Evolutionary conservation across 2,888 invertebrate species (phyloP), one percentile per base, ranked within the genome.

Genomic region (Hydrotaea cyrtoneurina): DNA sequence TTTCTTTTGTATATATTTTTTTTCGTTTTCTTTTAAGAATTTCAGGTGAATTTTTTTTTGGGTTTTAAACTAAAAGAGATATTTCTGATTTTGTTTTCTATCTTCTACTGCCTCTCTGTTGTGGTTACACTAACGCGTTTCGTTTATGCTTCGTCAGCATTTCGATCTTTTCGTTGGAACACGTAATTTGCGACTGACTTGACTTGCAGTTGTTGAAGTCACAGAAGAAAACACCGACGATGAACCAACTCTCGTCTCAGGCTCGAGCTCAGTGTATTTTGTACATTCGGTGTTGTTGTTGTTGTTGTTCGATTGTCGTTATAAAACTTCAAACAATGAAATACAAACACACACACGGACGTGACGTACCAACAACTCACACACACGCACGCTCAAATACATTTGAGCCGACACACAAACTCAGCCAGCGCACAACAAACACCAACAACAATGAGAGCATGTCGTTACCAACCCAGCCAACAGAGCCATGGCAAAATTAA

Each of bases 151-250:
- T 86, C 83, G 85, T 80, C 74, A 79, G 72, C 83, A 83, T 78
- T 83, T 81, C 81, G 78, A 86, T 80, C 86, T 83, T 69, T 78
- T 78, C 80, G 80, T 81, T 86, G 78, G 76, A 86, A 83, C 83
- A 83, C 83, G 83, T 86, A 83, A 81, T 78, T 81, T 81, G 83
- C 80, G 72, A 86, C 86, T 86, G 75, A 75, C 76, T 76, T 86
- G 75, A 75, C 76, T 76, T 55, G 64, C 72, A 55, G 17, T 46
- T n/a, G 46, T 73, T 66, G 13, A 53, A 79, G 31, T 36, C 50
- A 23, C 11, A 62, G 50, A 31, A 31, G 31, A 31, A 31, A 31
- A 31, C 31, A 31, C 31, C 31, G 31, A 4, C 31, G 31, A 31
- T 7, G 31, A 31, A 31, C 31, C 31, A 81, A 81, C 78, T 72